Evolutionary conservation across 2,888 invertebrate genomes (phyloP).

Genomic region (Halocaridina rubra): DNA sequence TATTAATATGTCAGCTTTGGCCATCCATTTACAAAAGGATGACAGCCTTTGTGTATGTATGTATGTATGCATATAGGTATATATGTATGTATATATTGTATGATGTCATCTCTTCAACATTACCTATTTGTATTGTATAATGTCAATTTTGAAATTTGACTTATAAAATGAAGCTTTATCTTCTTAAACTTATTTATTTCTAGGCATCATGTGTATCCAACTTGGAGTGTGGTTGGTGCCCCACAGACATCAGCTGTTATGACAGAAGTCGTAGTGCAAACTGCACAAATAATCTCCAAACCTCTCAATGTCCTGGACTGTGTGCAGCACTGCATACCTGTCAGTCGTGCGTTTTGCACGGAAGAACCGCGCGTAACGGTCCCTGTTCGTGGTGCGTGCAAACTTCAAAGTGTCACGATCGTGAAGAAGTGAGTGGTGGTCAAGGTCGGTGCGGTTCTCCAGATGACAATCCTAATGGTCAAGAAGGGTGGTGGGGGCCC

Average conservation of each 20-base stretch:
- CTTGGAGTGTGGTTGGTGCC: constrained; percentile 91
- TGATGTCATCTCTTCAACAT: background rate
- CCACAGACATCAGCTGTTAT: constrained; percentile 82
- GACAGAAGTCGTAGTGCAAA: constrained; percentile 88
- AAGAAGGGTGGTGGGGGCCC: constrained; percentile 89
- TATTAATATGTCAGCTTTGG: too few species aligned
- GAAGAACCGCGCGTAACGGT: constrained; percentile 80
- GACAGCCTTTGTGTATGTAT: too few species aligned
- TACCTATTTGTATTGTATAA: too few species aligned
- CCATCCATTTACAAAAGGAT: too few species aligned
- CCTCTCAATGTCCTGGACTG: constrained; percentile 83
- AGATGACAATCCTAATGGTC: constrained; percentile 68
- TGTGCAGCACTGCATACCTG: constrained; percentile 91
- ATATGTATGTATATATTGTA: background rate
- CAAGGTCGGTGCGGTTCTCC: constrained; percentile 31
- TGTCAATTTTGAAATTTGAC: too few species aligned
- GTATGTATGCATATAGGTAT: background rate
- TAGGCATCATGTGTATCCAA: constrained; percentile 53
- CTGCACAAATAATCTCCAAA: constrained; percentile 90
- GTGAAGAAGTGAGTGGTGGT: constrained; percentile 74
- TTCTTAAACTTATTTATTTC: background rate
- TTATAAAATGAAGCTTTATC: background rate
- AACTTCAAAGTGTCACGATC: constrained; percentile 88
- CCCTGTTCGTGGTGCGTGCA: constrained; percentile 95
- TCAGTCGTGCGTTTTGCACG: constrained; percentile 88